Percentiles rank a stretch among this genome's conserved stretches.
Conservation (phyloP, 2,113 vertebrate genomes). For the Archilochus colubris region DNA sequence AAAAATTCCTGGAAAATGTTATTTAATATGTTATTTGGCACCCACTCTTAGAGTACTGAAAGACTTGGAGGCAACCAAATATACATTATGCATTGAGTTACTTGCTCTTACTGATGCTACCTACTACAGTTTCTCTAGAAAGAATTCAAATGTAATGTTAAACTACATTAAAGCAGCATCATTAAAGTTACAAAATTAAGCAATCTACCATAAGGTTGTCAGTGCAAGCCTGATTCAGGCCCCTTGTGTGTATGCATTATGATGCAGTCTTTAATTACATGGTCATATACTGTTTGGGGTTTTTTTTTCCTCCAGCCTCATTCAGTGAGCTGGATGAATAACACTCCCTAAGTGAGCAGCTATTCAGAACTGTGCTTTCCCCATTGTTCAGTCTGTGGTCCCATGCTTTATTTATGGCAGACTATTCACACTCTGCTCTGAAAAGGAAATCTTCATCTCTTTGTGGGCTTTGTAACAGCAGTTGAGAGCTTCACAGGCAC, state of each 20-base stretch:
- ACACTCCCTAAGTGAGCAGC: not conserved
- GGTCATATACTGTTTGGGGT: not conserved
- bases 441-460: constrained; percentile 20
- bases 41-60: not conserved
- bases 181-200: constrained; percentile 30
- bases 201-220: constrained; percentile 4
- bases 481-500: not conserved
- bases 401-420: constrained; percentile 37
- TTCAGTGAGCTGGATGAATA: constrained; percentile 17
- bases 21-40: constrained; percentile 42
- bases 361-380: constrained; percentile 36
- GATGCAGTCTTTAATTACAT: constrained; percentile 45
- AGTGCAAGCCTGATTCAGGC: not conserved
- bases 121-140: not conserved
- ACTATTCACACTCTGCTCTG: not conserved
- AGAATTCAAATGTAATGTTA: not conserved
- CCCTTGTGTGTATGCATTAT: not conserved
- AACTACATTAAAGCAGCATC: constrained; percentile 13
- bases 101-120: constrained; percentile 8
- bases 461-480: not conserved
- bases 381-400: constrained; percentile 32
- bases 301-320: not conserved
- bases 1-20: not conserved
- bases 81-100: not conserved
- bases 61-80: not conserved